A percentile compares a stretch with the other conserved stretches of the same genome.
Conservation (phyloP, 2,888 invertebrate species). For the Drosophila ezoana region DNA sequence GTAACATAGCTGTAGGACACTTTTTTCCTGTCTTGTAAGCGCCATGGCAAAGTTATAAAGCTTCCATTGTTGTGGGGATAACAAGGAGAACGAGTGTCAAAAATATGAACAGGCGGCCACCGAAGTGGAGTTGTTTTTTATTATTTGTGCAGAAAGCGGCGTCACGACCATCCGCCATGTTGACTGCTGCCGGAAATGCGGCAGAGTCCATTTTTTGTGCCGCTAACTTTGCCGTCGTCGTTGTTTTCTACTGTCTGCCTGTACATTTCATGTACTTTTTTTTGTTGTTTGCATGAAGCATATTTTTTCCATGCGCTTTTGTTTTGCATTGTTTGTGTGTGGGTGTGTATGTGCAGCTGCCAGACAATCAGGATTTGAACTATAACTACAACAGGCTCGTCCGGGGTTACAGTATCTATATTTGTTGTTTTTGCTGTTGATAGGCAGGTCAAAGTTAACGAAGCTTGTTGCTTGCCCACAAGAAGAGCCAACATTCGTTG, state of each 20-base stretch:
- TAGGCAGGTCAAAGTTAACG: constrained; percentile 67
- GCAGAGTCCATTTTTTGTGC: constrained; percentile 70
- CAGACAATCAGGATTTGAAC: constrained; percentile 59
- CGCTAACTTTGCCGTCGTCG: constrained; percentile 40
- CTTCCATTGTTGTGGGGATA: constrained; percentile 13
- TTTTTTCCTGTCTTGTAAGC: constrained; percentile 10
- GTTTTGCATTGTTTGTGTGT: constrained; percentile 27
- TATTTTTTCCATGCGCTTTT: constrained; percentile 53
- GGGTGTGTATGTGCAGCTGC: constrained; percentile 20
- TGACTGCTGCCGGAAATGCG: constrained; percentile 79
- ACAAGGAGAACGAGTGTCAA: constrained; percentile 27
- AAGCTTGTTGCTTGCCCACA: constrained; percentile 65
- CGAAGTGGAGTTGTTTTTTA: constrained; percentile 33
- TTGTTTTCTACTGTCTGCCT: constrained; percentile 65
- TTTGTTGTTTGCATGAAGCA: constrained; percentile 48
- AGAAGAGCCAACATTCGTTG: constrained; percentile 50
- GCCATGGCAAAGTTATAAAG: constrained; percentile 29
- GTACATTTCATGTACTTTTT: constrained; percentile 36
- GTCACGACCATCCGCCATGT: constrained; percentile 71
- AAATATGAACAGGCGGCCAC: constrained; percentile 63
- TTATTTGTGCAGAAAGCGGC: constrained; percentile 64
- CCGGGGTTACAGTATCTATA: constrained; percentile 29
- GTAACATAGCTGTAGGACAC: constrained; percentile 8
- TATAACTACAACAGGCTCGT: constrained; percentile 58
- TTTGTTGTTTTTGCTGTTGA: constrained; percentile 32